A percentile compares a stretch with the other conserved stretches of the same genome.
These are phyloP conservation scores for Poicephalus gulielmi DNA, from an alignment of 2,113 vertebrate species.

Conservation along the genomic window DNA sequence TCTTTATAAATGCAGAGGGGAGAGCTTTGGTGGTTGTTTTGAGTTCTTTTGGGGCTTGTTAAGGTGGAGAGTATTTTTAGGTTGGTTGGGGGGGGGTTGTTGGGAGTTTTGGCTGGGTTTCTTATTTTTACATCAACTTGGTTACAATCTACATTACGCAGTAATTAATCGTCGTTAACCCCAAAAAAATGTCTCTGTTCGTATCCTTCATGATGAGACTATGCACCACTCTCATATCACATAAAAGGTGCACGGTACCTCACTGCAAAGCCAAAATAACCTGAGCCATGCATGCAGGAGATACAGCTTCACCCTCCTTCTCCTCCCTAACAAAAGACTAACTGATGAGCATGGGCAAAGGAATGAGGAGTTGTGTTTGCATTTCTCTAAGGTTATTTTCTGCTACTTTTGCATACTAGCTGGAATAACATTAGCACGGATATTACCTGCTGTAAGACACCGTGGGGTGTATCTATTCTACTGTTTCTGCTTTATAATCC, in stretches of 20 bases:
- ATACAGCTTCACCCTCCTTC: neutral
- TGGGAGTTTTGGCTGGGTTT: neutral
- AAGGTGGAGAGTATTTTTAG: no score
- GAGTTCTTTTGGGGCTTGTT: neutral
- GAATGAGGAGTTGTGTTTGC: neutral
- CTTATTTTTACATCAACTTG: neutral
- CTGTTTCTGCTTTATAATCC: neutral
- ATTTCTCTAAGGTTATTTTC: neutral
- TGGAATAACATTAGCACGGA: neutral
- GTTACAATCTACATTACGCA: neutral
- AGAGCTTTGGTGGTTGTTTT: neutral
- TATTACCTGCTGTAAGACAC: neutral
- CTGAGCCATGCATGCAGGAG: neutral
- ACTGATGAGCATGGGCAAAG: neutral
- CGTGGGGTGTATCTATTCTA: neutral
- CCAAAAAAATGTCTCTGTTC: neutral
- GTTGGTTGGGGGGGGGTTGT: neutral
- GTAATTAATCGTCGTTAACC: neutral
- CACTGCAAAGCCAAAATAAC: neutral
- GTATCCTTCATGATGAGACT: fast-evolving
- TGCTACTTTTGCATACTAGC: neutral
- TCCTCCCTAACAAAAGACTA: neutral
- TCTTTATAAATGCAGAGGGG: neutral
- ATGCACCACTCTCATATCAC: fast-evolving
- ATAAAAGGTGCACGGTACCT: neutral